Evolutionary conservation across 2,113 vertebrate genomes (phyloP).

Genomic region (Chaetorhynchus papuensis): DNA sequence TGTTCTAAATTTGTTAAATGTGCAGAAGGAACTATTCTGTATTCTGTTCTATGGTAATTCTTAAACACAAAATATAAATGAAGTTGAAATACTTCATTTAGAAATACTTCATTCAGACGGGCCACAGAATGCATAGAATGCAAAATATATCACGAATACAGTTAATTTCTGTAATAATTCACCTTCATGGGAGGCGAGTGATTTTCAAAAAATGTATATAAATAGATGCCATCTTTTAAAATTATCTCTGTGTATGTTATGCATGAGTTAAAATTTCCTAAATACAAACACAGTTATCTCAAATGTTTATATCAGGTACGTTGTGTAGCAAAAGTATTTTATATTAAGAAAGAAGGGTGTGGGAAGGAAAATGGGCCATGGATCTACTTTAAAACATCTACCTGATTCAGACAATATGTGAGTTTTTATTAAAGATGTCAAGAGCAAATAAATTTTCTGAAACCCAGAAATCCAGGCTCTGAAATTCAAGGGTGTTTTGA

Average conservation of each 20-base stretch:
- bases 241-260: not conserved
- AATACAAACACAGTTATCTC: not conserved
- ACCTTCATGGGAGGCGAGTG: rapidly evolving
- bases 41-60: not conserved
- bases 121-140: not conserved
- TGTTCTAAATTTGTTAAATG: not conserved
- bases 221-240: not conserved
- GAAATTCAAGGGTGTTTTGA: not conserved
- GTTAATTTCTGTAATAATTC: not conserved
- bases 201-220: not conserved
- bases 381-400: not conserved
- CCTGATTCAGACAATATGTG: not conserved
- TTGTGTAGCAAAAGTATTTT: not conserved
- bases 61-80: not conserved
- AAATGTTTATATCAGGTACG: not conserved
- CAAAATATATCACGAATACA: not conserved
- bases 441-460: not conserved
- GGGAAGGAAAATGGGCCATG: not conserved
- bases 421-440: not conserved
- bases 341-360: not conserved
- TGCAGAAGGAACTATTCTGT: not conserved
- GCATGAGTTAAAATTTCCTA: not conserved
- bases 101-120: not conserved
- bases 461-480: not conserved
- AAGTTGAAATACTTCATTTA: not conserved